Base-by-base conservation (phyloP, 1,140 invertebrate genomes). In the Chelonus insularis region DNA sequence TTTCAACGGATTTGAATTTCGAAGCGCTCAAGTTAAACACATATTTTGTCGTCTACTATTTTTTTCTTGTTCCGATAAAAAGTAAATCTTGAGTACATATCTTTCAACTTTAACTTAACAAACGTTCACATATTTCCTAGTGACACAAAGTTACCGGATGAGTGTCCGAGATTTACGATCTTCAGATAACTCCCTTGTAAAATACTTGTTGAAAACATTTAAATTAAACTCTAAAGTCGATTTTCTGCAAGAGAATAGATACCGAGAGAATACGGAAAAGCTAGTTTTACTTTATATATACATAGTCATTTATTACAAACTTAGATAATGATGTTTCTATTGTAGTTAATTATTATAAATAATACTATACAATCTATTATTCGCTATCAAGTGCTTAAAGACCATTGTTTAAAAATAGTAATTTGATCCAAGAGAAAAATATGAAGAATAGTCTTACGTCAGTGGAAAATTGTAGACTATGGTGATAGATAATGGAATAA, bases 181-280 rank as follows among this genome's bases (percentile, higher is more conserved):
- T 8, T 14, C 12, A 43, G 41, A 43, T 43, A 43, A 43, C 41
- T 16, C 41, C 12, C 3, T 16, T 43, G 41, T 43, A 43, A 43
- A 43, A 43, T 43, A 43, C 41, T 43, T 18, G 12, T 43, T 18
- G 41, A 43, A 43, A 43, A 43, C 41, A 43, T 43, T 43, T 43
- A 43, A 43, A 43, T 43, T 43, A 43, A 43, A 43, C 12, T 43
- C 6, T 18, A 43, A 18, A 43, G 12, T 43, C 41, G 41, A 43
- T 43, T 7, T 18, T 18, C 12, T 39, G n/a, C 14, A 34, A 34
- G 37, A 43, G 41, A 43, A 43, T 43, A 4, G 41, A 7, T 4
- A 7, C 25, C 7, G 7, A 29, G 25, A 29, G 25, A 4, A 3
- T 7, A 29, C 25, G 25, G 7, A 4, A 29, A 4, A 29, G 25